Evolutionary conservation across 2,888 invertebrate genomes (phyloP).

Genomic region (Sicus ferrugineus): DNA sequence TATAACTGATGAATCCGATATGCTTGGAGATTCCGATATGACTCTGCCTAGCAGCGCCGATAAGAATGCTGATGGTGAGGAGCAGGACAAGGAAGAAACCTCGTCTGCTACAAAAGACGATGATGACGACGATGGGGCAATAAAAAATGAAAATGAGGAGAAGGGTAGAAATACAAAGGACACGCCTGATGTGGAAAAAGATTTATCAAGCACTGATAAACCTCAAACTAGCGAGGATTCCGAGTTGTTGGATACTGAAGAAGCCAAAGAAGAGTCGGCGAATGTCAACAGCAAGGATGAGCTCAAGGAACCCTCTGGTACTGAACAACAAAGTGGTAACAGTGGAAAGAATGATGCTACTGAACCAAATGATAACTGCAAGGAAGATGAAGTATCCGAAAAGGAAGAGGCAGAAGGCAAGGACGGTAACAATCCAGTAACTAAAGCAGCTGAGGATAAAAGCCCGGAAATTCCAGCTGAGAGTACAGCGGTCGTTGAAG

Average conservation of each 20-base stretch:
- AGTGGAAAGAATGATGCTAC: slow-evolving; percentile 32
- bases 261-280: not conserved
- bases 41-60: slow-evolving; percentile 43
- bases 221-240: not conserved
- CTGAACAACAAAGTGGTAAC: slow-evolving; percentile 38
- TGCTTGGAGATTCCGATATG: slow-evolving; percentile 55
- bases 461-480: slow-evolving; percentile 26
- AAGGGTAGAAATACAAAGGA: not conserved
- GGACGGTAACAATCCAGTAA: slow-evolving; percentile 26
- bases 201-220: slow-evolving; percentile 23
- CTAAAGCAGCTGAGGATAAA: slow-evolving; percentile 35
- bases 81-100: slow-evolving; percentile 41
- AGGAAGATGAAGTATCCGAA: slow-evolving; percentile 35
- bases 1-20: slow-evolving; percentile 50
- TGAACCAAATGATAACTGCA: slow-evolving; percentile 34
- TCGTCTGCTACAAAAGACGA: slow-evolving; percentile 42
- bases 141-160: slow-evolving; percentile 38
- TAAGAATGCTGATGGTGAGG: slow-evolving; percentile 36
- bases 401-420: slow-evolving; percentile 32
- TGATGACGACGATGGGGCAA: slow-evolving; percentile 37
- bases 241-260: not conserved
- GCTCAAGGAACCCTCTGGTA: slow-evolving; percentile 27
- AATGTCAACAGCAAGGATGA: slow-evolving; percentile 29
- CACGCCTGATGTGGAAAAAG: slow-evolving; percentile 36
- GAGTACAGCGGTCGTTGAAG: slow-evolving; percentile 36